A percentile compares a stretch with the other conserved stretches of the same genome.
These are phyloP conservation scores for Drosophila infuscata DNA, from an alignment of 2,888 invertebrate species.

Conservation along the genomic window DNA sequence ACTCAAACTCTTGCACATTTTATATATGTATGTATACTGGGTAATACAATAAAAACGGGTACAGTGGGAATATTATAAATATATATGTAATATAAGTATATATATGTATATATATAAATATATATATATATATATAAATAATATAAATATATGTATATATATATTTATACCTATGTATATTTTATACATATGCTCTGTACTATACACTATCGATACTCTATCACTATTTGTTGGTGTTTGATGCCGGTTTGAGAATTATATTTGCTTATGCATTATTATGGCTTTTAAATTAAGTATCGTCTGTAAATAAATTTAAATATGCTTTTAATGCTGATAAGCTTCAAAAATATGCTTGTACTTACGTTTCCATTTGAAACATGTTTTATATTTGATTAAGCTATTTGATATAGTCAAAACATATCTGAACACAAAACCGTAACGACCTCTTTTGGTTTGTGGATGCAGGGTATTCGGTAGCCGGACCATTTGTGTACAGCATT, in stretches of 20 bases:
- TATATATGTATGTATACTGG: not conserved
- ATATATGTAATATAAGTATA: not conserved
- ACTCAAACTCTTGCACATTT: not conserved
- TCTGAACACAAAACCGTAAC: not conserved
- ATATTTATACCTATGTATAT: not conserved
- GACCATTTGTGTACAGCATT: constrained; percentile 4
- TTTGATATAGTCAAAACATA: not conserved
- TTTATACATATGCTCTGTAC: too few relatives aligned
- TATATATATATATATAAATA: not conserved
- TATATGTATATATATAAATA: not conserved
- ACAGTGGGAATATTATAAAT: not conserved
- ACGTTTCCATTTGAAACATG: not conserved
- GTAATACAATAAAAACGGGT: not conserved
- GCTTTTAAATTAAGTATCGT: not conserved
- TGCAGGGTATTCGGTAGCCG: constrained; percentile 8
- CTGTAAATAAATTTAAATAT: not conserved
- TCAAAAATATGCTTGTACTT: not conserved
- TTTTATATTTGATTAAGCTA: not conserved
- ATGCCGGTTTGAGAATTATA: not conserved
- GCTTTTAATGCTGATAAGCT: not conserved
- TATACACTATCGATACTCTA: not conserved
- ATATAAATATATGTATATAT: not conserved
- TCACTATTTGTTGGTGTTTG: not conserved
- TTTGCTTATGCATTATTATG: not conserved
- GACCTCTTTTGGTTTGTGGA: not conserved